phyloP scores from a whole-genome alignment of 2,113 vertebrate genomes.

The Ranitomeya variabilis region DNA sequence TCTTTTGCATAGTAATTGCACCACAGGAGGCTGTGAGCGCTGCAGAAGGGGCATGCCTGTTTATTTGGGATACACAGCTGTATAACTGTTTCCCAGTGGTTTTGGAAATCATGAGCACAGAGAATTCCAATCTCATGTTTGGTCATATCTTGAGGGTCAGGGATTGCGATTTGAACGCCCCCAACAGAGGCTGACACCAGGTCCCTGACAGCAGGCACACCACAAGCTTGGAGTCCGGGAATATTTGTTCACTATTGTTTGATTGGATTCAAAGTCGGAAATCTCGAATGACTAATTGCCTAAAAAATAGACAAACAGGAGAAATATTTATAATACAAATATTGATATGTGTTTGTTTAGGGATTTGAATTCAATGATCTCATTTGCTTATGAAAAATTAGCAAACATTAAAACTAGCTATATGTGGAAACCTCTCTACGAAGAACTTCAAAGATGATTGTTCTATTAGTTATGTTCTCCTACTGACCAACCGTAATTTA shows the following conservation, averaged over 20 bases:
- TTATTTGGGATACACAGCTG: constrained; percentile 52
- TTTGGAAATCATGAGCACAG: constrained; percentile 35
- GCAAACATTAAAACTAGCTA: background rate
- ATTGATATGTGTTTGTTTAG: constrained; percentile 15
- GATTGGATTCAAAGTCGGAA: constrained; percentile 14
- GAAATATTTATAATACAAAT: constrained; percentile 42
- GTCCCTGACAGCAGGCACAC: constrained; percentile 37
- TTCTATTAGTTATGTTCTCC: too few relatives aligned
- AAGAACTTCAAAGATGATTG: too few relatives aligned
- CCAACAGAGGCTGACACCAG: constrained; percentile 22
- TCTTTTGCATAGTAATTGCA: constrained; percentile 33
- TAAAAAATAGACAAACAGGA: constrained; percentile 24
- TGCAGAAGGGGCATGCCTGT: constrained; percentile 26
- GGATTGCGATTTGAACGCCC: constrained; percentile 34
- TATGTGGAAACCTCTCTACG: too few relatives aligned
- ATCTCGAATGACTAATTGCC: constrained; percentile 37
- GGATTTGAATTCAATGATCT: constrained; percentile 43
- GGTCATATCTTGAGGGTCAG: constrained; percentile 39
- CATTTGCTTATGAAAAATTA: constrained; percentile 12
- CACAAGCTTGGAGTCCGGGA: background rate
- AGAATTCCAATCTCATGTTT: constrained; percentile 38
- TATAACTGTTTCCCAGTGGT: constrained; percentile 43
- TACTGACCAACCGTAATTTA: background rate
- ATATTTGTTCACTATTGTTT: constrained; percentile 27
- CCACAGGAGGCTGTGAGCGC: constrained; percentile 43